Percentiles rank a stretch among this genome's conserved stretches.
Evolutionary conservation across 2,113 vertebrate genomes (phyloP).

Genomic region (Serilophus lunatus): DNA sequence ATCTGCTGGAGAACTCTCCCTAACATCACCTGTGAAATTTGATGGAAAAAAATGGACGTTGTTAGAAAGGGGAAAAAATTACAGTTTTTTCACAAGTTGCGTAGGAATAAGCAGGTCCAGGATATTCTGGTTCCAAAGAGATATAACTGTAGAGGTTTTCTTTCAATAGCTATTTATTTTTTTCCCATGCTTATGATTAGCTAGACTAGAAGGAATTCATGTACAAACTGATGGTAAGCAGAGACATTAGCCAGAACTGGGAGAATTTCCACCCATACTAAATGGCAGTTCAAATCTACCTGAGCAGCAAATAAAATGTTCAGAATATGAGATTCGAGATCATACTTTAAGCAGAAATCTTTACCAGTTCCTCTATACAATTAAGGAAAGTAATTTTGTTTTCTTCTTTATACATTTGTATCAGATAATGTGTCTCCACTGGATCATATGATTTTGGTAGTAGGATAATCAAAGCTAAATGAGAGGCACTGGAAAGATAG

Average conservation of each 20-base stretch:
- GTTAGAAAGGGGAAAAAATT: background rate
- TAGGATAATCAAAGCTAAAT: background rate
- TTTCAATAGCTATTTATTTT: conserved; percentile 25
- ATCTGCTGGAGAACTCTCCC: background rate
- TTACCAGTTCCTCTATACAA: background rate
- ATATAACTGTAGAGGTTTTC: background rate
- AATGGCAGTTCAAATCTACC: background rate
- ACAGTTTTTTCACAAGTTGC: background rate
- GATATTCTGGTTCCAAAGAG: background rate
- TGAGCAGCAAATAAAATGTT: background rate
- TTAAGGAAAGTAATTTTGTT: background rate
- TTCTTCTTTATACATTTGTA: background rate
- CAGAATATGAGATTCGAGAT: background rate
- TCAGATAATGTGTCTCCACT: background rate
- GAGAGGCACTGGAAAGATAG: background rate
- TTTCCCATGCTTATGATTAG: background rate
- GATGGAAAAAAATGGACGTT: background rate
- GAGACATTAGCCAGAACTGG: background rate
- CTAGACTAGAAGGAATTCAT: background rate
- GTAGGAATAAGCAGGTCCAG: background rate
- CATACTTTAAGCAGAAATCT: background rate
- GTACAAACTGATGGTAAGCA: background rate
- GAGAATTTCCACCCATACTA: background rate
- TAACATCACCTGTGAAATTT: background rate
- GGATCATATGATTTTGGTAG: background rate